These are phyloP conservation scores for Caradrina clavipalpis DNA, from an alignment of 2,888 invertebrate genomes.

Conservation along the genomic window DNA sequence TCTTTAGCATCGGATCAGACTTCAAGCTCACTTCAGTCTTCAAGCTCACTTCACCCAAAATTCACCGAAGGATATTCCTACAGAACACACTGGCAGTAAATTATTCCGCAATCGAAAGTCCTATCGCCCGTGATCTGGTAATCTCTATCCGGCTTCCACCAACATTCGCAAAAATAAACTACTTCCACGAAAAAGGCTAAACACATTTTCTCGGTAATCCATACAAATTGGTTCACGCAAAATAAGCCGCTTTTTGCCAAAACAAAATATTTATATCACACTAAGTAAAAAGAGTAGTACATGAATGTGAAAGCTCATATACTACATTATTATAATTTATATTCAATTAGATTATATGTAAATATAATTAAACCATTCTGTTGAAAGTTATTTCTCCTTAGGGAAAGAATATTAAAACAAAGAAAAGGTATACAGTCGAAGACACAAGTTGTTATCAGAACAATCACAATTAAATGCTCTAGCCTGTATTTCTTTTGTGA, in stretches of 20 bases:
- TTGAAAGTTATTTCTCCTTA: not conserved
- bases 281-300: slow-evolving; percentile 2
- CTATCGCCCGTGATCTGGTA: not conserved
- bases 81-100: not conserved
- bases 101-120: not conserved
- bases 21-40: too few relatives aligned
- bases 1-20: too few relatives aligned
- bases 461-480: too few relatives aligned
- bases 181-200: slow-evolving; percentile 2
- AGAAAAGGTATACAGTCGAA: not conserved
- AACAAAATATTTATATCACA: slow-evolving; percentile 22
- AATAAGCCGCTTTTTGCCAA: slow-evolving; percentile 21
- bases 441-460: not conserved
- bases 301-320: too few relatives aligned
- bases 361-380: slow-evolving; percentile 4
- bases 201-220: slow-evolving; percentile 31
- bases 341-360: slow-evolving; percentile 35
- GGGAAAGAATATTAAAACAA: not conserved
- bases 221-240: slow-evolving; percentile 22
- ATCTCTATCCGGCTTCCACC: not conserved
- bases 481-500: too few relatives aligned
- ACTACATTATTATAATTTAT: too few relatives aligned
- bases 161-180: slow-evolving; percentile 19
- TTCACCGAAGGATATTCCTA: not conserved
- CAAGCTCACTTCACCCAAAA: too few relatives aligned